A percentile compares a stretch with the other conserved stretches of the same genome.
Conservation (phyloP, 2,113 vertebrate species). For the Monarcha castaneiventris region DNA sequence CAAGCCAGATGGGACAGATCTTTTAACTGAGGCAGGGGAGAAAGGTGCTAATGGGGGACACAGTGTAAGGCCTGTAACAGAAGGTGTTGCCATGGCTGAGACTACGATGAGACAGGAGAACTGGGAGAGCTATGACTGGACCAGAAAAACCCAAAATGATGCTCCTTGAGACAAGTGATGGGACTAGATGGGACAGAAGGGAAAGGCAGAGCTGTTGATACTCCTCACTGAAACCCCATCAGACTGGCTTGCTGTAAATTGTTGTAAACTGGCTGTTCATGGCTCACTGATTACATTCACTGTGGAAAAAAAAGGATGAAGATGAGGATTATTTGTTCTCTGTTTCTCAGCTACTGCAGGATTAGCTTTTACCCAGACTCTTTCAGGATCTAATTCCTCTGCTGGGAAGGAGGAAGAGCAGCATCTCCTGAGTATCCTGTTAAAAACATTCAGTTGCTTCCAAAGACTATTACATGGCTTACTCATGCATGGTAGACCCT, state of each 20-base stretch:
- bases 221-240: neutral
- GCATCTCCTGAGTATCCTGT: neutral
- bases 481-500: neutral
- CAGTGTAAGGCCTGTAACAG: rapidly evolving
- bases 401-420: neutral
- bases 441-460: neutral
- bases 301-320: neutral
- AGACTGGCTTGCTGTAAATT: neutral
- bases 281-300: neutral
- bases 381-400: neutral
- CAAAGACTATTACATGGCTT: neutral
- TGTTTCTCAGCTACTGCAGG: neutral
- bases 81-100: neutral
- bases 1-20: rapidly evolving
- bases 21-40: neutral
- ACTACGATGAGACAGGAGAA: neutral
- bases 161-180: neutral
- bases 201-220: neutral
- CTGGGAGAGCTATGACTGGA: neutral
- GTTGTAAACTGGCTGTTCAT: neutral
- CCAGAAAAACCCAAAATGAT: neutral
- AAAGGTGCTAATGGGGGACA: neutral
- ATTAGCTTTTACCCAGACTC: neutral
- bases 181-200: neutral
- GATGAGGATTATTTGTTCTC: neutral